phyloP scores from a whole-genome alignment of 2,797 vertebrate species.

The Gymnoscopelus braueri region DNA sequence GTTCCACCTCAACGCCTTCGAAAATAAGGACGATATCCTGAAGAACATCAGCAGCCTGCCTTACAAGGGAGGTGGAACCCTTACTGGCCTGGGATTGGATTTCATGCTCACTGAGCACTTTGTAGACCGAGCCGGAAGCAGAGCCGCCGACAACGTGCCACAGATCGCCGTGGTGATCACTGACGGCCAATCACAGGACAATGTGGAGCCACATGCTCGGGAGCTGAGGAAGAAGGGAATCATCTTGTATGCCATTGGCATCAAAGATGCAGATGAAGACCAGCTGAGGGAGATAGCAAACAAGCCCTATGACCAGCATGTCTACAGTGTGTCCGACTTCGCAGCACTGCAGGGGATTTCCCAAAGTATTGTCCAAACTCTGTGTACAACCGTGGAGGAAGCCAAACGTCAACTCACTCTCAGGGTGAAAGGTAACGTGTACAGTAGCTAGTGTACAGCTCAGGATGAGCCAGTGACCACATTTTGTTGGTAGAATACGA shows the following conservation, averaged over 20 bases:
- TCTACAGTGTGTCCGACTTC: conserved; percentile 79
- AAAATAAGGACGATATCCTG: conserved; percentile 66
- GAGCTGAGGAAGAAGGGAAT: conserved; percentile 74
- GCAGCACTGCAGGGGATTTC: conserved; percentile 76
- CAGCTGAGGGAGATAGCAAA: conserved; percentile 81
- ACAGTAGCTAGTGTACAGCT: not conserved
- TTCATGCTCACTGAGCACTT: conserved; percentile 82
- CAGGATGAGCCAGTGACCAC: not conserved
- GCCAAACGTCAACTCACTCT: conserved; percentile 64
- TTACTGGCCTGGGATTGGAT: conserved; percentile 73
- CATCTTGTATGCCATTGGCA: conserved; percentile 79
- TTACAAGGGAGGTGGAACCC: conserved; percentile 76
- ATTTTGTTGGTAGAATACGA: not conserved
- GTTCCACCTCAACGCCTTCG: conserved; percentile 79
- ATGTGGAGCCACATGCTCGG: conserved; percentile 59
- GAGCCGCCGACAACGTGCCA: conserved; percentile 64
- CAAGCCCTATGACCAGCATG: conserved; percentile 71
- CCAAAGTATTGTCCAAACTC: conserved; percentile 75
- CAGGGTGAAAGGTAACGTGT: conserved; percentile 72
- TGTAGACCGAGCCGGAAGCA: conserved; percentile 68
- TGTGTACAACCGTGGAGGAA: conserved; percentile 82
- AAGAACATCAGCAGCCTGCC: conserved; percentile 67
- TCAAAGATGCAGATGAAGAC: conserved; percentile 74
- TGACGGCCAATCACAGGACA: conserved; percentile 79
- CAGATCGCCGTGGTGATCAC: conserved; percentile 83